phyloP scores from a whole-genome alignment of 1,140 invertebrate genomes.

The Drosophila watanabei region DNA sequence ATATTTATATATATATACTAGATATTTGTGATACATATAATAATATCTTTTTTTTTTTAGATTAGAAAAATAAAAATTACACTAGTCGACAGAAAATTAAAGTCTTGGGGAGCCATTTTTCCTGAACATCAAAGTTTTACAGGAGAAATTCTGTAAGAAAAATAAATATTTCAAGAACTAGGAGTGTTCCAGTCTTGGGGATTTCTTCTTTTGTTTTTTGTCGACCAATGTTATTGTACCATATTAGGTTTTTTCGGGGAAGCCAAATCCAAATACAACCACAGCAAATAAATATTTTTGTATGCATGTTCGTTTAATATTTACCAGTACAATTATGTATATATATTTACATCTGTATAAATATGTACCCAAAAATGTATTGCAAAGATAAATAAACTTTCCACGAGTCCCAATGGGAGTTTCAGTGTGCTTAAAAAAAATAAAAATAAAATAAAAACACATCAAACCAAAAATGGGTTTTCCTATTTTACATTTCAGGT shows the following conservation, averaged over 20 bases:
- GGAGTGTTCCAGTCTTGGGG: neutral
- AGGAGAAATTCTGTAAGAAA: neutral
- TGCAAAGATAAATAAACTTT: slow-evolving; percentile 38
- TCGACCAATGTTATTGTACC: slow-evolving; percentile 57
- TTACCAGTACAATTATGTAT: slow-evolving; percentile 35
- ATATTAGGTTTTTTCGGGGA: slow-evolving; percentile 70
- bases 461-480: neutral
- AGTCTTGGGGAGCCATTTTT: neutral
- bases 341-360: slow-evolving; percentile 28
- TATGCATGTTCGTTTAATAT: slow-evolving; percentile 56
- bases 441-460: slow-evolving; percentile 1
- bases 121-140: neutral
- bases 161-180: neutral
- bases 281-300: slow-evolving; percentile 45
- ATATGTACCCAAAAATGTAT: slow-evolving; percentile 39
- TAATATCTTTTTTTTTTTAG: slow-evolving; percentile 55
- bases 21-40: slow-evolving; percentile 76
- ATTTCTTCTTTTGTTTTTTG: neutral
- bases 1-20: slow-evolving; percentile 55
- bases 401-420: slow-evolving; percentile 5
- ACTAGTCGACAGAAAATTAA: slow-evolving; percentile 6
- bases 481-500: too few relatives aligned
- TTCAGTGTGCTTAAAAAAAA: slow-evolving; percentile 10
- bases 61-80: slow-evolving; percentile 50
- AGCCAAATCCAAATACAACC: slow-evolving; percentile 54